Evolutionary conservation across 2,113 vertebrate species (phyloP), one percentile per base, ranked within the genome.

Genomic region (Heterotilapia buettikoferi): DNA sequence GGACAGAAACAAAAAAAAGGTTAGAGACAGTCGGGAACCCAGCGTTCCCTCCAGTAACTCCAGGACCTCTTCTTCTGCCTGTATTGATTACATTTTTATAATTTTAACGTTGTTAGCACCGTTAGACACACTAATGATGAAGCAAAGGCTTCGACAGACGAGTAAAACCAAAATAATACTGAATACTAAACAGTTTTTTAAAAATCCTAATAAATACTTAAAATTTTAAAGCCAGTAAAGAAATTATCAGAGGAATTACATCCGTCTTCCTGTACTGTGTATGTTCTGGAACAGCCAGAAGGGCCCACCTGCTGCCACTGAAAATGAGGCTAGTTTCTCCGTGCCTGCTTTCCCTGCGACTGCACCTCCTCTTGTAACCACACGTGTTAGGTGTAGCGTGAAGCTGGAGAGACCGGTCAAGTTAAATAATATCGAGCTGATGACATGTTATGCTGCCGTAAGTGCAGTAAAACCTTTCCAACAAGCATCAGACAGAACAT

Each of bases 381-480:
- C 21, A 29, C 9, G 4, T 11, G 38, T 76, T 1, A 29, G 14
- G 21, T 76, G 21, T 47, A 47, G 68, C 24, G 24, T 76, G 68
- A 76, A 11, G 40, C 40, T 2, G 71, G 71, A 29, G 14, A 7
- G 68, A 45, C 38, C 3, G 7, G 38, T 45, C 21, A 1, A 73
- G 40, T 47, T 29, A 45, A 45, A 73, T 24, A 10, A 26, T 0
- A 73, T 26, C 9, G 8, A 73, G 40, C 40, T 73, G 68, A 47
- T 26, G 43, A 76, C 40, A 0, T 47, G 24, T 29, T 29, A 0
- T 36, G 61, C 31, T 36, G 18, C 61, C 2, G 6, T 12, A 47
- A 47, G 40, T 19, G 24, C 68, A 11, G 68, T 47, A 76, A 47
- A 76, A 29, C 9, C 21, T 76, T 76, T 11, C 14, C 68, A 47